phyloP scores from a whole-genome alignment of 2,888 invertebrate genomes.

The Serripes groenlandicus region DNA sequence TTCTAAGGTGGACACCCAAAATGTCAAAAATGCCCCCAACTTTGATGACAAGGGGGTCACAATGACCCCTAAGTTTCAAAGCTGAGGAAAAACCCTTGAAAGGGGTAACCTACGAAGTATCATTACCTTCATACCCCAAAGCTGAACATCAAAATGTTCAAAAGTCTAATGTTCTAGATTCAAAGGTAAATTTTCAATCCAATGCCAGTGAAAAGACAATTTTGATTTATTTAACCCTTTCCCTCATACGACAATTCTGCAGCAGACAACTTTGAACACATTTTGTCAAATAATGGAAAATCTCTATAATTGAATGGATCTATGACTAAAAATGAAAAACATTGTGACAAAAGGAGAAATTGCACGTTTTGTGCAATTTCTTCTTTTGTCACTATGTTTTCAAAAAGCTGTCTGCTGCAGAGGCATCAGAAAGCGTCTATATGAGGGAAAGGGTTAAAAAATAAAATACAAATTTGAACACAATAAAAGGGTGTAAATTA shows the following conservation, averaged over 20 bases:
- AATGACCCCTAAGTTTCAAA: too few relatives aligned
- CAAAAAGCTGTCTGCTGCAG: background rate
- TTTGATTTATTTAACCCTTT: background rate
- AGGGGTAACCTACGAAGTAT: too few relatives aligned
- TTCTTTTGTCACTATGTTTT: background rate
- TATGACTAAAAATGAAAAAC: background rate
- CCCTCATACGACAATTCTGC: background rate
- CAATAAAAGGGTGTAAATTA: background rate
- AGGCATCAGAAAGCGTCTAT: background rate
- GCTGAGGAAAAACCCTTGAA: too few relatives aligned
- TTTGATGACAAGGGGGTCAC: too few relatives aligned
- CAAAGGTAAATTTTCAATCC: too few relatives aligned
- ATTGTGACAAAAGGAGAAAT: background rate
- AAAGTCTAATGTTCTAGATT: too few relatives aligned
- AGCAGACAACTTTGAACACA: background rate
- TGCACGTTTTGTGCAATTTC: background rate
- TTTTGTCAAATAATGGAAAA: background rate
- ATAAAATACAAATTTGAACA: slow-evolving; percentile 7
- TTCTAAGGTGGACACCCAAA: too few relatives aligned
- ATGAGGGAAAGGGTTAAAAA: background rate
- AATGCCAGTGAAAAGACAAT: background rate
- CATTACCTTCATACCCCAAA: too few relatives aligned
- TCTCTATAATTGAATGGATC: background rate
- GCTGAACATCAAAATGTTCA: too few relatives aligned
- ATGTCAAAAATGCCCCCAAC: too few relatives aligned